Evolutionary conservation across 2,113 vertebrate genomes (phyloP), one percentile per base, ranked within the genome.

Genomic region (Irena cyanogastra): DNA sequence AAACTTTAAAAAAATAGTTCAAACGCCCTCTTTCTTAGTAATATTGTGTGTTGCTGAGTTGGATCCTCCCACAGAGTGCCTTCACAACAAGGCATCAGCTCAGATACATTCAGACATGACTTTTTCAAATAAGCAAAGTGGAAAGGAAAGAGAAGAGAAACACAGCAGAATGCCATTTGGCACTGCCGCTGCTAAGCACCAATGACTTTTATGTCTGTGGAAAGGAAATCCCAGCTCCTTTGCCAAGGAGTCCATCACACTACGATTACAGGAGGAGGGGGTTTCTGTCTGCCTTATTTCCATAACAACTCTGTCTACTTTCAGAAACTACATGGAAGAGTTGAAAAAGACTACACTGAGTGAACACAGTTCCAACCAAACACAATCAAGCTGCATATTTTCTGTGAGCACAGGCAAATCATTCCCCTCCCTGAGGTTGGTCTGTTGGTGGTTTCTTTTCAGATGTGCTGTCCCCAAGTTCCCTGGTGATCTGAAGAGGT

Each of bases 201-300:
- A 72, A 4, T 87, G 44, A 49, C 81, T 94, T 94, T 83, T 87
- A 35, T 88, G 64, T 86, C 86, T 95, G 83, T 90, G 86, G 53
- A 95, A 90, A 93, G 81, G 87, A 97, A 97, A 95, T 56, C 90
- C 35, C 77, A 41, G 13, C 16, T 89, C 20, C 39, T 89, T 86
- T 86, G 81, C 87, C 85, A 96, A 75, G 54, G 35, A 95, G 33
- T 21, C 84, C 80, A 83, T 71, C 85, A 57, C 28, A 78, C 18
- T 53, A 4, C 33, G 63, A 59, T 61, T 77, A 65, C 3, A 11
- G 49, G n/a, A 91, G 56, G 54, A 83, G 35, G 13, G 28, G 9
- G 71, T 91, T 93, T 60, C 69, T 52, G 74, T 88, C 61, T 95
- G 79, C 72, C 63, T 88, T 86, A 89, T 91, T 93, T 79, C 90